Percentiles rank a stretch among this genome's conserved stretches.
Conservation (phyloP, 1,140 invertebrate genomes). For the Drosophila mayri region DNA sequence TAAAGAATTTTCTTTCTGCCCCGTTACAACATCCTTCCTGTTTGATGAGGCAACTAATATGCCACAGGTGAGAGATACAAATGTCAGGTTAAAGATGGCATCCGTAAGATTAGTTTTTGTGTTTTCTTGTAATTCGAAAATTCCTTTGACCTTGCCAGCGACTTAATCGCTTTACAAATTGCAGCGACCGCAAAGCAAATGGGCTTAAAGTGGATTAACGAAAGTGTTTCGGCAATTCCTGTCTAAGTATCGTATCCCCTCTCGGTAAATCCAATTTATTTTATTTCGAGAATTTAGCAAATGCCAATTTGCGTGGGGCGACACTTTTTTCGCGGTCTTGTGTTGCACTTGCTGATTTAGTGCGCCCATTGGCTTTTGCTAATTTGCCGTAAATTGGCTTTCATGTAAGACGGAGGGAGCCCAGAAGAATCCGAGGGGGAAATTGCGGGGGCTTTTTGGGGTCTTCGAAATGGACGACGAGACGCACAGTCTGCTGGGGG, state of each 20-base stretch:
- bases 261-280: constrained; percentile 73
- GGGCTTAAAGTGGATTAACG: constrained; percentile 72
- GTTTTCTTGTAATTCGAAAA: constrained; percentile 3
- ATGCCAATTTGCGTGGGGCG: constrained; percentile 50
- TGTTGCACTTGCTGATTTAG: constrained; percentile 61
- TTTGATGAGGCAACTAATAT: constrained; percentile 21
- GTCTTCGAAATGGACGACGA: constrained; percentile 48
- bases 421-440: neutral
- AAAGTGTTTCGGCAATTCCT: constrained; percentile 61
- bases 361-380: constrained; percentile 71
- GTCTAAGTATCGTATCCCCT: neutral
- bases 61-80: constrained; percentile 5
- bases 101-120: neutral
- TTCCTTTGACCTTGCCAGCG: constrained; percentile 38
- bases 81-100: constrained; percentile 17
- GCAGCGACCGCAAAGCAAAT: constrained; percentile 35
- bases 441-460: constrained; percentile 2
- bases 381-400: constrained; percentile 76
- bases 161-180: constrained; percentile 31
- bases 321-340: constrained; percentile 19
- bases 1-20: constrained; percentile 24
- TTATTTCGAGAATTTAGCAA: constrained; percentile 60
- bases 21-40: constrained; percentile 1
- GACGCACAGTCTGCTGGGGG: constrained; percentile 70
- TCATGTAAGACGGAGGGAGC: constrained; percentile 52